Base-by-base conservation (phyloP, 92 coral and sea anemone species). In the Actinernus sp. region DNA sequence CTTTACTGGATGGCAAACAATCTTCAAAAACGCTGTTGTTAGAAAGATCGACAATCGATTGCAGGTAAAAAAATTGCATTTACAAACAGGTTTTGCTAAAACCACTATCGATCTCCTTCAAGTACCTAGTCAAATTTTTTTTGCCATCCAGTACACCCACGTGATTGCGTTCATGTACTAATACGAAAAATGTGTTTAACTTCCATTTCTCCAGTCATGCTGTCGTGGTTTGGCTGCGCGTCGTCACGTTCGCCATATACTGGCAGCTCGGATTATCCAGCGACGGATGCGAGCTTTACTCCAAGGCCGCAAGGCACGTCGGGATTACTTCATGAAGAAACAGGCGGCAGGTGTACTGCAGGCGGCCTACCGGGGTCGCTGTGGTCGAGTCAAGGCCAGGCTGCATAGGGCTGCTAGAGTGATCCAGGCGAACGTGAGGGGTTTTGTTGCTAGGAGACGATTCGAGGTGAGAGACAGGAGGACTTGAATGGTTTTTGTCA, bases 361-460 rank as follows among this genome's bases (percentile, higher is more conserved):
- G 61, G 88, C 97, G 16, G 67, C 80, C 20, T 91, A 79, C 84
- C 92, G 97, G 3, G 95, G 97, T 11, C 56, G 71, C 78, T 44
- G 55, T 26, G 88, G 71, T 55, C 88, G 98, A 31, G 45, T 47
- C 58, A 32, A 53, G 17, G 76, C 85, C 26, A 69, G 40, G 48
- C 31, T 70, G 24, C 63, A 73, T 40, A 58, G 74, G 9, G 89
- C 94, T 2, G 92, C 90, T 0, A 75, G 91, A 6, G 31, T 16
- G 10, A 78, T 91, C 58, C 97, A 91, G 68, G 60, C 97, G n/a
- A 55, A 24, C 9, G 41, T 71, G 4, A 58, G 97, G 38, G 97
- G 98, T 21, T 82, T 73, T 43, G 54, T 82, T 38, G 76, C 85
- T 14, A 83, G 97, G 59, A 74, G 55, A 44, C 64, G 60, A 33